These are phyloP conservation scores for Dryoscopus gambensis DNA, from an alignment of 2,113 vertebrate genomes.

Conservation along the genomic window DNA sequence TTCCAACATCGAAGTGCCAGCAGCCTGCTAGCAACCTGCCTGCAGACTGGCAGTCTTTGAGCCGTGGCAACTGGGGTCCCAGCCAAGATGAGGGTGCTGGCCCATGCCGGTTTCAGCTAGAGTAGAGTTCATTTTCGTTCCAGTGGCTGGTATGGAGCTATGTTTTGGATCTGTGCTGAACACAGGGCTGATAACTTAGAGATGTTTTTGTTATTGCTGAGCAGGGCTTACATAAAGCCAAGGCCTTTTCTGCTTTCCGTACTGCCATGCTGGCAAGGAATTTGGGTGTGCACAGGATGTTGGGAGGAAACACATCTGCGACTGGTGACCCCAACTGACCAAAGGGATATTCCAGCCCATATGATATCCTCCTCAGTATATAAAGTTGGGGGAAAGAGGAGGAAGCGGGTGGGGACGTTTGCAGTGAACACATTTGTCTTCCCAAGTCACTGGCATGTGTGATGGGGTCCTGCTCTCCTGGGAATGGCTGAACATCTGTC, in stretches of 20 bases:
- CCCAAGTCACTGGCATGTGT: background rate
- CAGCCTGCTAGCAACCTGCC: background rate
- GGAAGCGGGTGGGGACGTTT: accelerated
- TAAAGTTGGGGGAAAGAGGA: background rate
- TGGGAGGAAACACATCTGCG: background rate
- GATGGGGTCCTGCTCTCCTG: background rate
- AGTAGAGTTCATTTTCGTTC: background rate
- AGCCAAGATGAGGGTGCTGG: background rate
- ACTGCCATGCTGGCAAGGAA: background rate
- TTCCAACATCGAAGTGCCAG: background rate
- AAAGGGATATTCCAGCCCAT: background rate
- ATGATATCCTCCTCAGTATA: background rate
- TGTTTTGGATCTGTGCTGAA: background rate
- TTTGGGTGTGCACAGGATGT: background rate
- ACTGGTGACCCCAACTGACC: background rate
- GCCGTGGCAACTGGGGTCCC: background rate
- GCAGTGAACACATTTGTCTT: background rate
- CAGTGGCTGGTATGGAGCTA: background rate
- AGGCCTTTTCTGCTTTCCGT: background rate
- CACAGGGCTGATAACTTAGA: background rate
- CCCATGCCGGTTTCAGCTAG: accelerated
- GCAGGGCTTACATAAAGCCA: background rate
- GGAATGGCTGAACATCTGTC: background rate
- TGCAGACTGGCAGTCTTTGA: background rate
- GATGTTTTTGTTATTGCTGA: background rate